Evolutionary conservation across 2,888 invertebrate species (phyloP), one percentile per base, ranked within the genome.

Genomic region (Orchesellides sinensis): DNA sequence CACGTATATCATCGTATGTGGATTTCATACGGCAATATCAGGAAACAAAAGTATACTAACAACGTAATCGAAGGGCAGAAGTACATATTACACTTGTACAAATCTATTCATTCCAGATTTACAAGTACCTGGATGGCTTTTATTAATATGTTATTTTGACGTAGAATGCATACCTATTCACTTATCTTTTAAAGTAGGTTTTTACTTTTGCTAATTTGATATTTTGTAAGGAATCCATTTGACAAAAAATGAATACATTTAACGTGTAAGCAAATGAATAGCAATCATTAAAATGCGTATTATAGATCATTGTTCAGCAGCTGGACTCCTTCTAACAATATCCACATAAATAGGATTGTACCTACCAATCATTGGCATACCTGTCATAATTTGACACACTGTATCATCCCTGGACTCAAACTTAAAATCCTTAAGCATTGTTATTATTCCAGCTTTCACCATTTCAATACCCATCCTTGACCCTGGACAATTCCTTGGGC

Each of bases 401-500:
- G 79, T 79, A 23, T 70, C 79, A 1, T 70, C 19, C n/a, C 79
- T 49, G 10, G 32, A 17, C 12, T 79, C 79, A 70, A 79, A 79
- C 14, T 21, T 70, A 29, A 79, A 79, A n/a, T 79, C 79, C 14
- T 79, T 61, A 6, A 79, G 6, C 21, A 79, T 14, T 8, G 27
- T 49, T 12, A 47, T 54, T 59, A 65, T 40, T 25, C 63, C 63
- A 25, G 70, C 63, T 45, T 79, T 79, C 0, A 79, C 23, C 40
- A 72, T 52, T 27, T 79, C 79, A 63, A 70, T 63, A 1, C 70
- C 79, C 63, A 79, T 52, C 61, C 79, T 49, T 0, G 40, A 54
- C 12, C 83, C 85, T 0, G 75, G 68, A 68, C 85, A 85, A 21
- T 63, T 79, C 27, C 75, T 25, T 0, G 84, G 84, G 4, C 84